Conservation (phyloP, 92 coral and sea anemone species). For the Desmophyllum pertusum region DNA sequence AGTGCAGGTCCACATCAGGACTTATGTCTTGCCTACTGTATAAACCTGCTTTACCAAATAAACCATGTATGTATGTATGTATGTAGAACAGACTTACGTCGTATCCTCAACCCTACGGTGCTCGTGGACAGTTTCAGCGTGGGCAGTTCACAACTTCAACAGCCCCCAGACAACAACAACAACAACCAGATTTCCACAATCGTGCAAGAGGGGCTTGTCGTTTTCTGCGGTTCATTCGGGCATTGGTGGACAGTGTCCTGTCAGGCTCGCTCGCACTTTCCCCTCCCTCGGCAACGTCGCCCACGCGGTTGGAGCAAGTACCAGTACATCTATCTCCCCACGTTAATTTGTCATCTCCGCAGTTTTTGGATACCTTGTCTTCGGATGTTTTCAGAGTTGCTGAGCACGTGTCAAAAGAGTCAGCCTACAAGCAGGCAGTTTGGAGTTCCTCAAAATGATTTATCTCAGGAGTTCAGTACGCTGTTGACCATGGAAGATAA, state of each 20-base stretch:
- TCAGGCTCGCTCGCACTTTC: background rate
- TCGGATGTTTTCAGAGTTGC: background rate
- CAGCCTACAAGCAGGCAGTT: background rate
- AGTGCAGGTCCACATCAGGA: no score
- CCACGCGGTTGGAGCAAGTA: no score
- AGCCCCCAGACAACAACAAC: background rate
- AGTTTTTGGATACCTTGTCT: background rate
- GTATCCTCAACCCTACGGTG: background rate
- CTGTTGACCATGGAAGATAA: slow-evolving; percentile 14
- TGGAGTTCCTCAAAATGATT: background rate
- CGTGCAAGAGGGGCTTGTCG: background rate
- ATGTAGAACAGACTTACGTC: background rate
- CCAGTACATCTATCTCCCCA: background rate
- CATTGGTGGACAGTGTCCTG: slow-evolving; percentile 20
- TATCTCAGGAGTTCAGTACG: background rate
- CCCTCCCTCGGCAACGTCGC: background rate
- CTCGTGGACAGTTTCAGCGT: background rate
- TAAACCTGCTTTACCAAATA: no score
- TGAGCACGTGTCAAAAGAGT: background rate
- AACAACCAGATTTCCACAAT: background rate
- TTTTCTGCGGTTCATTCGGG: background rate
- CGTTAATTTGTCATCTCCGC: background rate
- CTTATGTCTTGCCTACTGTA: no score
- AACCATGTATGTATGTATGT: no score
- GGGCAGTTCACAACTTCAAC: background rate